Conservation (phyloP, 2,888 invertebrate species). For the Lepidocyrtinus sp. region DNA sequence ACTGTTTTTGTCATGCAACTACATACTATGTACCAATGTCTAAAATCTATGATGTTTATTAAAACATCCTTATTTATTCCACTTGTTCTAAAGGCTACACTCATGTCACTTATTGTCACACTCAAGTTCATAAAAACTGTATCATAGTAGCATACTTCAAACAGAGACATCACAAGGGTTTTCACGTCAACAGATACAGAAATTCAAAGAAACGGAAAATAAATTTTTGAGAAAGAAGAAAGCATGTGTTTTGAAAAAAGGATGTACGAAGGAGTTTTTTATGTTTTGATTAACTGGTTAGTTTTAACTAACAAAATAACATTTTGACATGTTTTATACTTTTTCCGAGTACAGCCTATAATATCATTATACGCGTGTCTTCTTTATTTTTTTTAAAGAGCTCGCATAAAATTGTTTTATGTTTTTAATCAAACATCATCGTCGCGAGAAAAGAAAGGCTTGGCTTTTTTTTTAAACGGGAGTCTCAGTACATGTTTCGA, state of each 20-base stretch:
- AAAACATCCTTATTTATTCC: no score
- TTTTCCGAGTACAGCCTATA: not conserved
- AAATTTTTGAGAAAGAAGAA: not conserved
- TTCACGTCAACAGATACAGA: not conserved
- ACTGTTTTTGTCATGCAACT: not conserved
- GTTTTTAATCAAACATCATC: constrained; percentile 6
- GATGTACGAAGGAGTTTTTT: no score
- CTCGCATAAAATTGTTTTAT: not conserved
- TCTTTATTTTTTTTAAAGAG: not conserved
- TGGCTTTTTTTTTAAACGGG: constrained; percentile 36
- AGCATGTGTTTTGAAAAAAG: no score
- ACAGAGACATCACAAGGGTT: constrained; percentile 8
- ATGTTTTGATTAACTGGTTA: constrained; percentile 47
- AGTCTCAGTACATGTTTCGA: not conserved
- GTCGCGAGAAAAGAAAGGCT: constrained; percentile 32
- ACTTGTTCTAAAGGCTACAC: no score
- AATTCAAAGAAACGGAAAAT: not conserved
- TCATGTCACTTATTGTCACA: constrained; percentile 7
- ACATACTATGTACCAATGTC: not conserved
- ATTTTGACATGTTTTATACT: not conserved
- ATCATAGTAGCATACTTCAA: no score
- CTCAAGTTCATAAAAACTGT: not conserved
- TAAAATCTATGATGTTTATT: no score
- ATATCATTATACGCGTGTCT: not conserved
- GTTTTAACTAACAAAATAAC: constrained; percentile 23